Evolutionary conservation across 2,113 vertebrate genomes (phyloP).

Genomic region (Cyphomyrus discorhynchus): DNA sequence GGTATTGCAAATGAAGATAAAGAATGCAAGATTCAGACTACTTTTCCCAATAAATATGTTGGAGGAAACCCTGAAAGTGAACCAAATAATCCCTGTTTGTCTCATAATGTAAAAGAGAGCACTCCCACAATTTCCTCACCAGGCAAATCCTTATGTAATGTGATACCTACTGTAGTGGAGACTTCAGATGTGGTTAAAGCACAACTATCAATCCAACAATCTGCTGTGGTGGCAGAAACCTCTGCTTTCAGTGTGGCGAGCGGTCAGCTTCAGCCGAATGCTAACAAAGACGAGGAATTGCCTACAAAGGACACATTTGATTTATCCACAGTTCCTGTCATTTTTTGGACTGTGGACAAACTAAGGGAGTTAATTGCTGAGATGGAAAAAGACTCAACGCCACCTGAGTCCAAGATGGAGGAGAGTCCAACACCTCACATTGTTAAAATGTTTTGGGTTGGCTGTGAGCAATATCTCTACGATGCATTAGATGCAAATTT

Average conservation of each 20-base stretch:
- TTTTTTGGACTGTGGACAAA: constrained; percentile 11
- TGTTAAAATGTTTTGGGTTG: constrained; percentile 29
- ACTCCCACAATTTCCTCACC: too few relatives aligned
- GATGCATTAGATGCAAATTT: background rate
- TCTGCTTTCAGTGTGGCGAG: background rate
- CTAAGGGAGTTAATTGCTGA: constrained; percentile 9
- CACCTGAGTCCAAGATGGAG: background rate
- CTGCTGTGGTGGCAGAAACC: background rate
- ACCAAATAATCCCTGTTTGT: background rate
- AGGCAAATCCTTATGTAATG: background rate
- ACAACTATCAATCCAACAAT: background rate
- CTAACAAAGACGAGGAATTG: background rate
- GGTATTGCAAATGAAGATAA: background rate
- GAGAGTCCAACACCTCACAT: background rate
- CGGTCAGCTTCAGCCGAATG: background rate
- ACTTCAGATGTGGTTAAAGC: background rate
- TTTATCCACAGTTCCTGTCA: constrained; percentile 22
- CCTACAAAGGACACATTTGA: background rate
- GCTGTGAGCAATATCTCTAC: background rate
- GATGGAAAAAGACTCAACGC: background rate
- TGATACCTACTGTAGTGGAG: background rate
- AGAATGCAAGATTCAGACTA: constrained; percentile 14
- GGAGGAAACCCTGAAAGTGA: background rate
- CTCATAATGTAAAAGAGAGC: background rate
- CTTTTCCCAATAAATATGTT: background rate